Evolutionary conservation across 2,888 invertebrate species (phyloP), one percentile per base, ranked within the genome.

Genomic region (Marronus borbonicus): DNA sequence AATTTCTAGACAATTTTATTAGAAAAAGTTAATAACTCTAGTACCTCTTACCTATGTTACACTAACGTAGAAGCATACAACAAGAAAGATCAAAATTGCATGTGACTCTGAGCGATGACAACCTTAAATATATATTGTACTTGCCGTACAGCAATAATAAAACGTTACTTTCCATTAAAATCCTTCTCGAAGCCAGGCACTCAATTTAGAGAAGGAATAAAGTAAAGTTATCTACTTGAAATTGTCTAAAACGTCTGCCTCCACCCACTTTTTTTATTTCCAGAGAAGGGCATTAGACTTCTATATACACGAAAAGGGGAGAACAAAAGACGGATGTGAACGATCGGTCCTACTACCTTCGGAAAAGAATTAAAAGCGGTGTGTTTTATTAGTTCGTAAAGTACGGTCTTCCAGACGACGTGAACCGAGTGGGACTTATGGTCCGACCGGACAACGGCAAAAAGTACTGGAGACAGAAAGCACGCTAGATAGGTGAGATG

Each of bases 401-500:
- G 66, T 76, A 76, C 76, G 76, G 52, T 65, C 31, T 50, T 36
- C 39, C 14, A 62, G 49, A 60, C 72, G 60, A 10, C 12, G 44
- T 44, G 60, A 55, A 39, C 31, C 31, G 12, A 44, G 12, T 44
- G 65, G 62, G 52, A 74, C 60, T 60, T 60, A 60, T 60, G 70
- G 74, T 36, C 24, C 8, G 20, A 17, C 8, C 20, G 36, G 39
- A 36, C 55, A 17, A 58, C 20, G n/a, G 55, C 58, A 5, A 1
- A n/a, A 12, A 31, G 44, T n/a, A 31, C 5, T 36, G 49, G 31
- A 28, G 70, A 65, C n/a, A 20, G 68, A 58, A 20, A 28, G 28
- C 31, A 44, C 60, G 72, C 44, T 60, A 74, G 72, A 77, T 79
- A 82, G 81, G 81, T 83, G 81, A 81, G 79, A 77, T 36, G 70